Percentiles rank a stretch among this genome's conserved stretches.
phyloP scores from a whole-genome alignment of 2,113 vertebrate genomes.

The Chrysochloris asiatica region DNA sequence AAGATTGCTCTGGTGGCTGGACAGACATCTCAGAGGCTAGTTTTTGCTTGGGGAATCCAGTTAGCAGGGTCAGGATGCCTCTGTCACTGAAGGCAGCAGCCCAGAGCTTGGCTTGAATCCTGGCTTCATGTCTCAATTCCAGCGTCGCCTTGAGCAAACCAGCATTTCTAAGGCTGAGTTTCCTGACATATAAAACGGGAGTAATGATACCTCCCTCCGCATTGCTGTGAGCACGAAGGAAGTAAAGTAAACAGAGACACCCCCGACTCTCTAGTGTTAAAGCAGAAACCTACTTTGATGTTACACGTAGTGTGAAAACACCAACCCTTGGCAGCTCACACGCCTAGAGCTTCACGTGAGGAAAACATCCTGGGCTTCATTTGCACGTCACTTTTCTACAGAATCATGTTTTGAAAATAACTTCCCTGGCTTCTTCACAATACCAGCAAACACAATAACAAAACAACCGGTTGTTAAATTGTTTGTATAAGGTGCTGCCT shows the following conservation, averaged over 20 bases:
- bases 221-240: background rate
- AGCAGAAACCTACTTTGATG: background rate
- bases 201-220: conserved; percentile 1
- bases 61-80: background rate
- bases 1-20: background rate
- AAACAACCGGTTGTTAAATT: background rate
- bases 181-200: background rate
- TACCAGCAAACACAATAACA: background rate
- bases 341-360: background rate
- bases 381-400: background rate
- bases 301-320: background rate
- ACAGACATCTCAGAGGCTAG: background rate
- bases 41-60: background rate
- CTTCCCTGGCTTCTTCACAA: background rate
- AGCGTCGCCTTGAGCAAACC: rapidly evolving
- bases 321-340: background rate
- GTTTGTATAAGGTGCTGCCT: background rate
- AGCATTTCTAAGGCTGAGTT: background rate
- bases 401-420: background rate
- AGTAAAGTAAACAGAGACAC: background rate
- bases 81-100: background rate
- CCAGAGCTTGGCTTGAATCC: background rate
- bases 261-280: background rate
- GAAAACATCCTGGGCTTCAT: background rate
- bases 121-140: background rate